phyloP scores from a whole-genome alignment of 1,140 invertebrate species.

The Drosophila sproati region DNA sequence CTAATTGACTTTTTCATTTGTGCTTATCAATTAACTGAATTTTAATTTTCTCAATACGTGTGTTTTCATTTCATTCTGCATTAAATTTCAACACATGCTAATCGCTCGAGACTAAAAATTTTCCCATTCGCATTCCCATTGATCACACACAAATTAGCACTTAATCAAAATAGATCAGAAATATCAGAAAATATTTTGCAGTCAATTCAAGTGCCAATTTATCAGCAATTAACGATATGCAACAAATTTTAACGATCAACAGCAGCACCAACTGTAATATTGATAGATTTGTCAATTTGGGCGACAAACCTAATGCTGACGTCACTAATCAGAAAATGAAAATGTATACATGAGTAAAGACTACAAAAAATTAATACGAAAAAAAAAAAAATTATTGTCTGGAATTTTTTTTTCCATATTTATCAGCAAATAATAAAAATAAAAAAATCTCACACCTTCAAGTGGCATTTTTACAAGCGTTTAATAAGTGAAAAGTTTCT shows the following conservation, averaged over 20 bases:
- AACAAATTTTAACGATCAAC: slow-evolving; percentile 57
- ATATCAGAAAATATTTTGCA: slow-evolving; percentile 67
- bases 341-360: slow-evolving; percentile 39
- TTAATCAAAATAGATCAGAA: slow-evolving; percentile 72
- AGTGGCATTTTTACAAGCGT: slow-evolving; percentile 53
- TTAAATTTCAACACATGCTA: neutral
- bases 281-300: slow-evolving; percentile 2
- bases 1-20: slow-evolving; percentile 34
- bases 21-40: slow-evolving; percentile 66
- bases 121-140: slow-evolving; percentile 44
- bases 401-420: slow-evolving; percentile 11
- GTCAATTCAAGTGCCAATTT: slow-evolving; percentile 44
- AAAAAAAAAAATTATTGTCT: neutral
- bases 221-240: slow-evolving; percentile 44
- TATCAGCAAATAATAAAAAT: slow-evolving; percentile 27
- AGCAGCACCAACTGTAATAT: slow-evolving; percentile 14
- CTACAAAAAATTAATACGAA: too few species aligned
- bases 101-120: slow-evolving; percentile 39
- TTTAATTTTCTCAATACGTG: slow-evolving; percentile 61
- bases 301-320: slow-evolving; percentile 17
- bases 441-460: slow-evolving; percentile 37
- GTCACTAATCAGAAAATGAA: slow-evolving; percentile 50
- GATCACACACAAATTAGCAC: slow-evolving; percentile 56
- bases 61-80: neutral
- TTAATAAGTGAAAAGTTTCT: slow-evolving; percentile 69